Evolutionary conservation across 2,888 invertebrate genomes (phyloP), one percentile per base, ranked within the genome.

Genomic region (Lutraria lutraria): DNA sequence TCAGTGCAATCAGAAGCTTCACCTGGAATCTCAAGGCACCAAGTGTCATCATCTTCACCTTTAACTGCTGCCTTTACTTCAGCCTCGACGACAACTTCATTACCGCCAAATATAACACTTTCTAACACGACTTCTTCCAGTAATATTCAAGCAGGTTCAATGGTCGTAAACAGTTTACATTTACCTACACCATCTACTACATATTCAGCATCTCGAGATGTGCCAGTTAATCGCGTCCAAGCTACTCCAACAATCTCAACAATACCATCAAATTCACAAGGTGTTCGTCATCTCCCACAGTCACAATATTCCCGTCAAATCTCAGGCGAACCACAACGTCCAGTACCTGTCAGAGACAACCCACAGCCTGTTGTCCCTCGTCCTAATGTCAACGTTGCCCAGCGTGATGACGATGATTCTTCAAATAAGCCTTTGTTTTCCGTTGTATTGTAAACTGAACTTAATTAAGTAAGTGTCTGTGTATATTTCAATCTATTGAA

Each of bases 281-380:
- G 90, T 31, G 88, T 90, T 25, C 83, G 85, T 15, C 87, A 80
- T 79, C 90, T 90, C 52, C 90, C 88, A 15, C 90, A 88, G 81
- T 85, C 88, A 43, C 90, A 90, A 68, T 84, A 87, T 76, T 84
- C 87, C n/a, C 87, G 89, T 25, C 89, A 87, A n/a, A 68, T 89
- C 25, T n/a, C 90, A 4, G 54, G 63, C 19, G 54, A 76, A 43
- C 19, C 54, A 3, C 60, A 31, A 31, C 80, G 43, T 10, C 80
- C 79, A 21, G 43, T 29, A 1, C 12, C 25, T 31, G 85, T 60
- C 54, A 31, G 16, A 25, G 60, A 84, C 21, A 25, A 31, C 29
- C 76, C 12, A 15, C 53, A 25, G 52, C 72, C 25, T 53, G 72
- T 21, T 13, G 86, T 31, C 15, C 31, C 68, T 19, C 56, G 43